Conservation (phyloP, 2,888 invertebrate species). For the Druceiella hillmani region DNA sequence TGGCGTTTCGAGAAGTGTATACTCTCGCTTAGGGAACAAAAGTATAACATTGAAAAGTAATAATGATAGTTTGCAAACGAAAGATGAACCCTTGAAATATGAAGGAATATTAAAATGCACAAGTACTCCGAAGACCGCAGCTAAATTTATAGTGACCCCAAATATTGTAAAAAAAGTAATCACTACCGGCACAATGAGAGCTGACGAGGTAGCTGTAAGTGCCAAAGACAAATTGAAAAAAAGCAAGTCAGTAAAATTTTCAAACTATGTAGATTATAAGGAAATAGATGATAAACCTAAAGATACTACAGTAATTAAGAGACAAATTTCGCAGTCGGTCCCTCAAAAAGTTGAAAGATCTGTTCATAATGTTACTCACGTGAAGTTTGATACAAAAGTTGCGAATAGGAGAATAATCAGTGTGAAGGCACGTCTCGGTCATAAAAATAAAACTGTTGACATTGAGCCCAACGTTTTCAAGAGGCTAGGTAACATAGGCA, state of each 20-base stretch:
- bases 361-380: too few relatives aligned
- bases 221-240: constrained; percentile 41
- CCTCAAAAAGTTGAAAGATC: too few relatives aligned
- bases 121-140: constrained; percentile 30
- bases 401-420: too few relatives aligned
- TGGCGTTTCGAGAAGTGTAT: constrained; percentile 3
- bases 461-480: too few relatives aligned
- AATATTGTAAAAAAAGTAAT: constrained; percentile 37
- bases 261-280: constrained; percentile 41
- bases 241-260: constrained; percentile 45
- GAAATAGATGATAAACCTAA: constrained; percentile 33
- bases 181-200: constrained; percentile 37
- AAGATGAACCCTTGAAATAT: constrained; percentile 43
- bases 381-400: too few relatives aligned
- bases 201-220: constrained; percentile 41
- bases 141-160: constrained; percentile 35
- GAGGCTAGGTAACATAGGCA: too few relatives aligned
- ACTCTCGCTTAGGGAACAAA: constrained; percentile 38
- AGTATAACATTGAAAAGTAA: constrained; percentile 11
- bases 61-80: constrained; percentile 10
- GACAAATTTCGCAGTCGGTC: neutral
- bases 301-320: too few relatives aligned
- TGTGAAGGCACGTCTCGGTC: too few relatives aligned
- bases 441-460: too few relatives aligned
- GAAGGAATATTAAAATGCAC: constrained; percentile 42